Conservation (phyloP, 1,140 invertebrate species). For the Hycleus cichorii region DNA sequence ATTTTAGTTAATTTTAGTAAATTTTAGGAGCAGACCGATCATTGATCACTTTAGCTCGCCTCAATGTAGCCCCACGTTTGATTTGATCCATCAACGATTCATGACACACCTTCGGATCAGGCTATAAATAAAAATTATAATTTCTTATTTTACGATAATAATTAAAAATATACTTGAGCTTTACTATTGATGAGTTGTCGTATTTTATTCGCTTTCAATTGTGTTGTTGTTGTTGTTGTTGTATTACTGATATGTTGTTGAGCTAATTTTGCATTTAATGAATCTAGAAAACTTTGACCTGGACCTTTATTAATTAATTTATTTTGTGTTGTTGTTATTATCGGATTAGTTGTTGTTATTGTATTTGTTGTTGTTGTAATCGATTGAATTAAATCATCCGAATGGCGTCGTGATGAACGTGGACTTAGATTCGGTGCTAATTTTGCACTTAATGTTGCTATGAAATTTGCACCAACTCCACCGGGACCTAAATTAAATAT, state of each 20-base stretch:
- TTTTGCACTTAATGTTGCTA: conserved; percentile 65
- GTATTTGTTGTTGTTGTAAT: conserved; percentile 8
- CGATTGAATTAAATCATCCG: conserved; percentile 39
- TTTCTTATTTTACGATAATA: background rate
- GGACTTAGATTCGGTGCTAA: conserved; percentile 53
- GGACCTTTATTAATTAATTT: conserved; percentile 35
- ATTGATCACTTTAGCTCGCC: conserved; percentile 44
- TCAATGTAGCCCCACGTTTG: conserved; percentile 70
- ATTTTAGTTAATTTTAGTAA: conserved; percentile 18
- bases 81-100: conserved; percentile 85
- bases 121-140: conserved; percentile 37
- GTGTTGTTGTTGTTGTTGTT: conserved; percentile 28
- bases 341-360: conserved; percentile 30
- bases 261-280: conserved; percentile 66
- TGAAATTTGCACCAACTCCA: conserved; percentile 54
- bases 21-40: conserved; percentile 41
- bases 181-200: conserved; percentile 58
- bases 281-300: conserved; percentile 60
- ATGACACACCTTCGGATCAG: conserved; percentile 62
- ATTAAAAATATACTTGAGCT: conserved; percentile 47
- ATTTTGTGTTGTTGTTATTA: conserved; percentile 27
- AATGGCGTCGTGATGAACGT: conserved; percentile 40
- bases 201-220: conserved; percentile 43
- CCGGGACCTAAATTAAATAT: conserved; percentile 37
- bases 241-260: conserved; percentile 45